A percentile compares a stretch with the other conserved stretches of the same genome.
These are phyloP conservation scores for Dasysyrphus albostriatus DNA, from an alignment of 2,888 invertebrate genomes.

Conservation along the genomic window DNA sequence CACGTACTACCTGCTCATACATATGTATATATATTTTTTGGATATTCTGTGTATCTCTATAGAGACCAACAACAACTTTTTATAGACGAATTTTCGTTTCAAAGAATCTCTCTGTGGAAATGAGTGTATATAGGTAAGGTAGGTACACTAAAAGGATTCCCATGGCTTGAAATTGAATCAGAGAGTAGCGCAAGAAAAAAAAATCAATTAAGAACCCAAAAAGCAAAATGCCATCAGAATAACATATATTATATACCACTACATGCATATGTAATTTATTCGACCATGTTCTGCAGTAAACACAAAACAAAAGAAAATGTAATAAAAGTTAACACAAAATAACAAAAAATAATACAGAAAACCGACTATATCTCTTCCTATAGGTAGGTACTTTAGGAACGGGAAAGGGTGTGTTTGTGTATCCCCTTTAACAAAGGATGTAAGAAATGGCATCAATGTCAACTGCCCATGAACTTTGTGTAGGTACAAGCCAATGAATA, in stretches of 20 bases:
- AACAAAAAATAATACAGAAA: neutral
- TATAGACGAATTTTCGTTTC: constrained; percentile 17
- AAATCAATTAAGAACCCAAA: constrained; percentile 71
- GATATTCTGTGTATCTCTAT: neutral
- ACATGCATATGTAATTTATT: constrained; percentile 33
- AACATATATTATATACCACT: neutral
- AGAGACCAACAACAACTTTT: neutral
- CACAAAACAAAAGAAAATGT: constrained; percentile 42
- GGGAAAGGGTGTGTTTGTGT: neutral
- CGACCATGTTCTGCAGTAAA: constrained; percentile 34
- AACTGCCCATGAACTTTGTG: constrained; percentile 67
- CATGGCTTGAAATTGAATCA: constrained; percentile 72
- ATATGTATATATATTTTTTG: too few species aligned
- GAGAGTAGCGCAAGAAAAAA: constrained; percentile 64
- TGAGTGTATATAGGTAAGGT: constrained; percentile 13
- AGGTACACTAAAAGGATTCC: constrained; percentile 66
- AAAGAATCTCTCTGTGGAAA: constrained; percentile 55
- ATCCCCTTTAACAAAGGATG: constrained; percentile 2
- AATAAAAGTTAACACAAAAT: constrained; percentile 28
- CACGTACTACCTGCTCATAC: neutral
- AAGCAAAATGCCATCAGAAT: constrained; percentile 38
- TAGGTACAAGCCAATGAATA: constrained; percentile 59
- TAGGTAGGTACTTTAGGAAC: neutral
- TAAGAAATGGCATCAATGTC: constrained; percentile 65
- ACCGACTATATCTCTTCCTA: neutral